Base-by-base conservation (phyloP, 2,113 vertebrate species). In the Sterna hirundo region DNA sequence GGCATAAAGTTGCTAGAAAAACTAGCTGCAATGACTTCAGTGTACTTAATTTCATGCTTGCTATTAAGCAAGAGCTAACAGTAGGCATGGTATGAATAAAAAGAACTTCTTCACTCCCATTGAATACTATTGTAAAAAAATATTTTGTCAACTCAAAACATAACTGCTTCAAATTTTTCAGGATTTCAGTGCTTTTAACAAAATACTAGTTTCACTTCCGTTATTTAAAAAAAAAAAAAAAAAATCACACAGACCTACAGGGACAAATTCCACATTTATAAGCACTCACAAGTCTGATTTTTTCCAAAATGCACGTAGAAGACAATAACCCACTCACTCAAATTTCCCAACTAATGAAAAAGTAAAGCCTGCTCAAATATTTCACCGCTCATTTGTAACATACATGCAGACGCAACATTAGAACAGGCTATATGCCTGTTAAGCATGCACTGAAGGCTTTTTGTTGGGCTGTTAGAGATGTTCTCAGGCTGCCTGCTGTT, bases 351-450 rank as follows among this genome's bases (percentile, higher is more conserved):
- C n/a, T 55, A 82, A 72, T 15, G 22, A 55, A 87, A 85, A 91
- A 40, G 44, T 57, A 91, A 75, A 84, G 47, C 42, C 65, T 55
- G n/a, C n/a, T 79, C 64, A 38, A 46, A 2, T 55, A 71, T 40
- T 42, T 58, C 81, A 47, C 34, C 47, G 21, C 8, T 79, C 20
- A 34, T 40, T 78, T n/a, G 13, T 47, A 30, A 60, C 7, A 54
- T 1, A 44, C 10, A 17, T 1, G 5, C 49, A 84, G 51, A 77
- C 69, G 29, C 64, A 94, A 36, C 27, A 11, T 5, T 15, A 42
- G 46, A 46, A 34, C 0, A 5, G 18, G 55, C 30, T 2, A 0
- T 51, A 6, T 1, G 8, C 22, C 64, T 21, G 7, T 4, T 11
- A 40, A 42, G 38, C 7, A 5, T 10, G 32, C 25, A 51, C 1